Evolutionary conservation across 2,113 vertebrate genomes (phyloP).

Genomic region (Siphamia tubifer): DNA sequence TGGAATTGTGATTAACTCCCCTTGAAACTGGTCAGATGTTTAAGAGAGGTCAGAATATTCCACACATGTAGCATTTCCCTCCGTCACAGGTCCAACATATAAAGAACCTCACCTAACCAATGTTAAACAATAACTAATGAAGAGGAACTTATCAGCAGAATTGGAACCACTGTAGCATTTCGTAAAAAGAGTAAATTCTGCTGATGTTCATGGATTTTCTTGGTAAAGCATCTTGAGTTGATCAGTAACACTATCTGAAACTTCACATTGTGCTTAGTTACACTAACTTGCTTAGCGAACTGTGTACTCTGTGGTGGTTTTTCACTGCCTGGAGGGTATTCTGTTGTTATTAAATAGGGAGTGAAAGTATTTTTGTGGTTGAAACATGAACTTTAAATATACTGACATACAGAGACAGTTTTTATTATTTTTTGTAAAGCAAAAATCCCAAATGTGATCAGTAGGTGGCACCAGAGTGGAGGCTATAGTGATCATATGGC

Average conservation of each 20-base stretch:
- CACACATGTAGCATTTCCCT: constrained; percentile 32
- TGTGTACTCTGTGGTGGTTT: background rate
- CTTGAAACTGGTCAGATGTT: background rate
- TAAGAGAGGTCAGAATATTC: constrained; percentile 50
- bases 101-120: background rate
- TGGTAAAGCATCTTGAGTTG: constrained; percentile 35
- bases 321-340: background rate
- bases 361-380: background rate
- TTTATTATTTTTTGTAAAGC: too few species aligned
- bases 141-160: constrained; percentile 75
- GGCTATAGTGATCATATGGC: background rate
- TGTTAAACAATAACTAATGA: constrained; percentile 59
- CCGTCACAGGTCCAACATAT: background rate
- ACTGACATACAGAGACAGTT: background rate
- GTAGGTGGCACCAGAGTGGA: constrained; percentile 22
- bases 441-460: background rate
- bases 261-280: background rate
- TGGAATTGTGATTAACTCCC: background rate
- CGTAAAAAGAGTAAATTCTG: constrained; percentile 21
- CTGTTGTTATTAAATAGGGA: background rate
- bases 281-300: background rate
- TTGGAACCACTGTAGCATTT: constrained; percentile 58
- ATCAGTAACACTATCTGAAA: constrained; percentile 52
- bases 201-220: constrained; percentile 48
- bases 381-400: background rate